Base-by-base conservation (phyloP, 2,113 vertebrate genomes). In the Passer domesticus region DNA sequence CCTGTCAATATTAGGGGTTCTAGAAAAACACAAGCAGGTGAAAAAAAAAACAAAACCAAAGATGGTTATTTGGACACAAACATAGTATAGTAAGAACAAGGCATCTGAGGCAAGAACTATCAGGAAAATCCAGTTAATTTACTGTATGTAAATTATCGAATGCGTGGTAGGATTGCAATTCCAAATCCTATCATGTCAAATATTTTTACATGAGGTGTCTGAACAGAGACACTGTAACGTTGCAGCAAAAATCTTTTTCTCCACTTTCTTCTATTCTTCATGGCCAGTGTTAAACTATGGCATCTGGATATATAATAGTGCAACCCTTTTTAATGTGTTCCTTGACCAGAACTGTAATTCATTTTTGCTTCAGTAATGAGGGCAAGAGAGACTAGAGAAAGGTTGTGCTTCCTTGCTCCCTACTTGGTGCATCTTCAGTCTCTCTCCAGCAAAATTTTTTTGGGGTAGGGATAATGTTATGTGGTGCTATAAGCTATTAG, bases 1-100 rank as follows among this genome's bases (percentile, higher is more conserved):
- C 23, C 68, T 97, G 96, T 99, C 98, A 33, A 99, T 98, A 81
- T 98, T 98, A 62, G 98, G 98, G 2, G 99, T 99, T 96, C 99
- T 99, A 43, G 13, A 41, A 46, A 81, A 94, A 90, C 2, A 82
- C 11, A 91, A 94, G 11, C 7, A 49, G 20, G 20, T 15, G 43
- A 58, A 11, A 72, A 33, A 72, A 33, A 27, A 63, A 80, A 37
- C 4, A 52, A 15, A 84, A 4, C 3, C 1, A 24, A 49, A 62
- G 15, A 17, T 5, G 10, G 30, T 41, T 62, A 53, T 55, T 33
- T 25, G 13, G 20, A 74, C 39, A 74, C 2, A 13, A 16, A n/a
- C n/a, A n/a, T n/a, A n/a, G 9, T 9, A 49, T 4, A 6, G 20
- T 31, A 30, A 70, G 15, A 49, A 69, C 37, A 84, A 68, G 35